Base-by-base conservation (phyloP, 2,797 vertebrate genomes). In the Antennarius maculatus region DNA sequence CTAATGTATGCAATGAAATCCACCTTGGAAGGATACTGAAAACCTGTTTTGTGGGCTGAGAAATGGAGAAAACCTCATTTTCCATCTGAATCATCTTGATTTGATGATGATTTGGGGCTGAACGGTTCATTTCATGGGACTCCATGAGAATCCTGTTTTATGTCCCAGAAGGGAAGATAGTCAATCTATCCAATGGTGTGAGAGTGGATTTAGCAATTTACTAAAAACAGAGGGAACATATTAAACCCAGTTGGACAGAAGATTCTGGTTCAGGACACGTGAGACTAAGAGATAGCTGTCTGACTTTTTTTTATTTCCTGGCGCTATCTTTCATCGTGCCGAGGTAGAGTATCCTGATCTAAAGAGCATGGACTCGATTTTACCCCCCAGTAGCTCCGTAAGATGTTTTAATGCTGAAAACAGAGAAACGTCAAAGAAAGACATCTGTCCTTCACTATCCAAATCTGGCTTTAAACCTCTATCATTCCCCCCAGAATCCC, bases 251-350 rank as follows among this genome's bases (percentile, higher is more conserved):
- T 47, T 53, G 18, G 27, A 18, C 66, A 31, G 27, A 50, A 59
- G 18, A 16, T 45, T 23, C 51, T 63, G 23, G 37, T 67, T 68
- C 16, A 2, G 37, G 71, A 58, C 72, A 34, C 27, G n/a, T 55
- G 71, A 59, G 27, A 15, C 46, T 42, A 39, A 23, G 34, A 70
- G 42, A 7, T 31, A 62, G 49, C 68, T 34, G 52, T 66, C 58
- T 64, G 74, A 63, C 59, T 39, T 43, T 71, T 77, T 64, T 66
- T 23, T 23, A 23, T 67, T 34, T 66, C 46, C 52, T 12, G 63
- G 61, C 48, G 70, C 69, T 43, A 59, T 2, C 67, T 86, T 74
- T 78, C 71, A 77, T 76, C 68, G 61, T 58, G 71, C 76, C 27
- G 70, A 43, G 66, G 65, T 53, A 61, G 60, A 69, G 50, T 3